Conservation (phyloP, 2,888 invertebrate genomes). For the Epinotia bilunana region DNA sequence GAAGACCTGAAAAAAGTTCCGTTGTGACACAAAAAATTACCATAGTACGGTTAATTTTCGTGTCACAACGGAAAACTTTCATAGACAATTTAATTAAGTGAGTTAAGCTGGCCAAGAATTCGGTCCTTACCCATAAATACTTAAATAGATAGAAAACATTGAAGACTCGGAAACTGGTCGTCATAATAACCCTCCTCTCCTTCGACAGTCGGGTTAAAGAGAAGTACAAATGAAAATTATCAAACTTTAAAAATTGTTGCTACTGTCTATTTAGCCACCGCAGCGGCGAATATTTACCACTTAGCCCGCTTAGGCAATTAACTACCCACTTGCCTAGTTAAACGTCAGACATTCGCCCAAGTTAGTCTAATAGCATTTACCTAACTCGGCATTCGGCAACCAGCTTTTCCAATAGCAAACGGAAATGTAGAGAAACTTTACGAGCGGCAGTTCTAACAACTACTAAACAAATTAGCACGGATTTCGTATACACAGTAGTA, state of each 20-base stretch:
- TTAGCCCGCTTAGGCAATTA: not conserved
- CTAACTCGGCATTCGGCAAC: not conserved
- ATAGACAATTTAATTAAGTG: too few relatives aligned
- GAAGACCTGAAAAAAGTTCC: too few relatives aligned
- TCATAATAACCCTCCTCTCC: too few relatives aligned
- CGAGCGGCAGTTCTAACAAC: constrained; percentile 28
- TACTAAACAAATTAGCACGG: constrained; percentile 14
- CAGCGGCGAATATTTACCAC: not conserved
- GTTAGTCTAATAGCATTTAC: not conserved
- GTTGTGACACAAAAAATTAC: too few relatives aligned
- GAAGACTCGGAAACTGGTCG: too few relatives aligned
- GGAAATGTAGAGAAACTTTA: not conserved
- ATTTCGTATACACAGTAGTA: constrained; percentile 8
- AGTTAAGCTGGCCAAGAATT: too few relatives aligned
- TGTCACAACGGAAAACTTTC: too few relatives aligned
- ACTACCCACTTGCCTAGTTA: not conserved
- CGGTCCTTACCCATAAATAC: too few relatives aligned
- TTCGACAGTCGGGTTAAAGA: too few relatives aligned
- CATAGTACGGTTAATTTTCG: too few relatives aligned
- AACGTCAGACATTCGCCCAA: not conserved
- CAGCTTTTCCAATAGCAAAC: constrained; percentile 18
- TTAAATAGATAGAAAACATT: too few relatives aligned
- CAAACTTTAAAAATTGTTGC: not conserved
- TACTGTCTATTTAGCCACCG: not conserved
- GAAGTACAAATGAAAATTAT: too few relatives aligned